Base-by-base conservation (phyloP, 2,888 invertebrate genomes). In the Apodemia mormo region DNA sequence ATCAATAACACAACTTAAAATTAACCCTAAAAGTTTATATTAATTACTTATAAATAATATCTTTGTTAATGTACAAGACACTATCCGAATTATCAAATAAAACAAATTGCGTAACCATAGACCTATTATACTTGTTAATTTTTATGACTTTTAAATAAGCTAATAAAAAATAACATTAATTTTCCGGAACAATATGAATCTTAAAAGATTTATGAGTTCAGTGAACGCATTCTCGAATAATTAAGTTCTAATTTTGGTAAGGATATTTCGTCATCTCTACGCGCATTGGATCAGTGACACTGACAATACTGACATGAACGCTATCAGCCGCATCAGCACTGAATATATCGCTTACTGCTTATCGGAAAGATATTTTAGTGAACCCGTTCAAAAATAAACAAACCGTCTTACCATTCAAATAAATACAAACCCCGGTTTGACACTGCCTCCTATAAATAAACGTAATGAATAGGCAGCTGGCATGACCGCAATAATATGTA, bases 361-460 rank as follows among this genome's bases (percentile, higher is more conserved):
- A 91, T 90, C 90, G 86, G 82, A 80, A 81, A 85, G 82, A 81
- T 87, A 88, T 89, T 90, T 90, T 82, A 84, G 83, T 83, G 82
- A 86, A 90, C 88, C 82, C 85, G 87, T 88, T 90, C 84, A 82
- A 86, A 89, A 91, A 91, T 88, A 92, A 92, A 91, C 86, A 90
- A 90, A 87, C 87, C 81, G 84, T 80, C 84, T 81, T 82, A 79
- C 82, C 85, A 85, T 87, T 87, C 89, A 87, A 88, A 88, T 90
- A 90, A 89, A 90, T 89, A 90, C 88, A 87, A 87, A 84, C 84
- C 87, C 80, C 85, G 85, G 84, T 91, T 90, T 90, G 90, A 90
- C 90, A 92, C 84, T 85, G 87, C 84, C 86, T 82, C 86, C 90
- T 90, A 92, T 92, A 91, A 92, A 92, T 92, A 92, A 90, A 84